Conservation (phyloP, 2,113 vertebrate genomes). For the Apteryx mantelli region DNA sequence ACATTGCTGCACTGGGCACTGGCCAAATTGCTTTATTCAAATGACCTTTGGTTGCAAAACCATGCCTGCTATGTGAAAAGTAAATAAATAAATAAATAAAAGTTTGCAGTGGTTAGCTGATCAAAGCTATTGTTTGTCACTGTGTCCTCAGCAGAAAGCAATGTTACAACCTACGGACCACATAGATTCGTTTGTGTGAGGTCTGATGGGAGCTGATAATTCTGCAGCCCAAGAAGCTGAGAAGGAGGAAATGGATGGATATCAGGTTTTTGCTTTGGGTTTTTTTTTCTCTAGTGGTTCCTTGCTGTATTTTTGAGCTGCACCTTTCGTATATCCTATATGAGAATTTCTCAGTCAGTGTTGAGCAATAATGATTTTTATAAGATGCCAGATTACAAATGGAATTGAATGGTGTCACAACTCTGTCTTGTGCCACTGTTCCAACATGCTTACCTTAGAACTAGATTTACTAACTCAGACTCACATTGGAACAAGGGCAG, state of each 20-base stretch:
- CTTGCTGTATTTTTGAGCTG: background rate
- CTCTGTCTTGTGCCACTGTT: background rate
- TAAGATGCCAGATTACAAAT: background rate
- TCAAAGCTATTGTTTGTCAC: conserved; percentile 52
- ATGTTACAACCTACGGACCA: background rate
- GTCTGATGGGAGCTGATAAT: conserved; percentile 19
- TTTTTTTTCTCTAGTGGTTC: background rate
- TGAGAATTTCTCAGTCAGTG: background rate
- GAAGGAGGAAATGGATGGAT: background rate
- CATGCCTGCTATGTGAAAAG: conserved; percentile 1
- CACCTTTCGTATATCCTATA: rapidly evolving
- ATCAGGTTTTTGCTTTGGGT: background rate
- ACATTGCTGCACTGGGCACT: background rate
- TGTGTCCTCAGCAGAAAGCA: background rate
- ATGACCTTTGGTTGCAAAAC: background rate
- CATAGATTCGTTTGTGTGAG: background rate
- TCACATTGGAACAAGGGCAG: background rate
- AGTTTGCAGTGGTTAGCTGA: conserved; percentile 39
- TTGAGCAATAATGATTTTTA: background rate
- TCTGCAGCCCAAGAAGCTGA: background rate
- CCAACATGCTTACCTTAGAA: background rate
- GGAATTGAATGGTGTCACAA: background rate
- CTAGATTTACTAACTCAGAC: background rate
- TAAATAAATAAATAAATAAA: conserved; percentile 31
- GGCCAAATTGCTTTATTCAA: background rate